phyloP scores from a whole-genome alignment of 2,888 invertebrate species.

The Scelioninae gen. 1 region DNA sequence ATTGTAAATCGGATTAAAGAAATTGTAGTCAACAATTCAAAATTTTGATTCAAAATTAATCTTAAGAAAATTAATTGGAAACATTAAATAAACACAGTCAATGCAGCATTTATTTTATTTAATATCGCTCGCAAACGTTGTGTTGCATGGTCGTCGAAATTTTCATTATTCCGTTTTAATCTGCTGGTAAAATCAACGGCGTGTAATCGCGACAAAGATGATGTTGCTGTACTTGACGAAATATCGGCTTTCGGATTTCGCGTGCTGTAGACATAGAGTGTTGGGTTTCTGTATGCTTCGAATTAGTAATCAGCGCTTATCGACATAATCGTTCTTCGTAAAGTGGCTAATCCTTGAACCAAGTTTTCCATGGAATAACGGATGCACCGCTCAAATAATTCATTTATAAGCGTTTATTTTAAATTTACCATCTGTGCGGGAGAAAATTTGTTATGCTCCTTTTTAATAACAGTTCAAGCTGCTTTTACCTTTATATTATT shows the following conservation, averaged over 20 bases:
- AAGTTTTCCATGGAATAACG: conserved; percentile 65
- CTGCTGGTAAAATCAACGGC: conserved; percentile 60
- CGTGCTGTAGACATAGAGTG: conserved; percentile 67
- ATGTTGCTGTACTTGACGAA: conserved; percentile 70
- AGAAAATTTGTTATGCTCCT: conserved; percentile 12
- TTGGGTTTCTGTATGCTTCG: conserved; percentile 70
- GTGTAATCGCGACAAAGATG: conserved; percentile 70
- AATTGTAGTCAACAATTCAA: too few relatives aligned
- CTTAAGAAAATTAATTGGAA: not conserved
- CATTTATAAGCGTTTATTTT: conserved; percentile 46
- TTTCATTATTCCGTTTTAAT: conserved; percentile 62
- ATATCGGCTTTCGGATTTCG: conserved; percentile 72
- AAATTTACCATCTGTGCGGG: conserved; percentile 30
- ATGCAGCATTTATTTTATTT: conserved; percentile 38
- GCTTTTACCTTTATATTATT: conserved; percentile 28
- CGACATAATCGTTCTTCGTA: conserved; percentile 70
- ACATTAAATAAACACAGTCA: conserved; percentile 28
- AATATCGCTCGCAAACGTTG: conserved; percentile 22
- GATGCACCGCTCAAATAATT: conserved; percentile 56
- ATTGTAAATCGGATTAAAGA: conserved; percentile 1
- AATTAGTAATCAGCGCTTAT: conserved; percentile 73
- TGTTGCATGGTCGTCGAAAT: conserved; percentile 30
- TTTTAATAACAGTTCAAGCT: conserved; percentile 17
- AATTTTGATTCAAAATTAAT: too few relatives aligned
- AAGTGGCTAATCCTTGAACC: conserved; percentile 70